These are phyloP conservation scores for Haplotaxodon microlepis DNA, from an alignment of 2,113 vertebrate genomes.

Conservation along the genomic window DNA sequence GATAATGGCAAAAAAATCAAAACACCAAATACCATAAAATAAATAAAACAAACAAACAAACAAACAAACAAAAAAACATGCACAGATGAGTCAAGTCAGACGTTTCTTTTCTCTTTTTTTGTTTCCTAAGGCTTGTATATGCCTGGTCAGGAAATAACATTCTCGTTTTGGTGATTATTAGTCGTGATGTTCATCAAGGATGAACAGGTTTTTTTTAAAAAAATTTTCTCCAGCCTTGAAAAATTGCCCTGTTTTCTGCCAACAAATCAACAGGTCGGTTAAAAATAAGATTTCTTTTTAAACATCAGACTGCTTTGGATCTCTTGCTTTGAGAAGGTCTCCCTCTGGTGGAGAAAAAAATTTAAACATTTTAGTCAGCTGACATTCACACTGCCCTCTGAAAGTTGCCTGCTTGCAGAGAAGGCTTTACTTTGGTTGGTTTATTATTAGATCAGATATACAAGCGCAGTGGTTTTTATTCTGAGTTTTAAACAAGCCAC, in stretches of 20 bases:
- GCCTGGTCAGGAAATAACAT: not conserved
- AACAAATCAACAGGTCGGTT: not conserved
- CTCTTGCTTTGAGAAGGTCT: not conserved
- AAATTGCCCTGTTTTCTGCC: not conserved
- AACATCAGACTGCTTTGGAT: not conserved
- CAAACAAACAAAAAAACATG: not conserved
- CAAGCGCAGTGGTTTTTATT: not conserved
- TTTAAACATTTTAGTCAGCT: not conserved
- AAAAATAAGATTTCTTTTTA: not conserved
- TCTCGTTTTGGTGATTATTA: not conserved
- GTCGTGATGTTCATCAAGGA: not conserved
- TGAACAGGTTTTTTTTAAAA: not conserved
- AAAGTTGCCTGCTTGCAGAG: not conserved
- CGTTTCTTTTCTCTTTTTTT: not conserved
- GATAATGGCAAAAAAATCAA: not conserved
- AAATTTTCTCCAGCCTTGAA: not conserved
- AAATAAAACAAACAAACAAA: not conserved
- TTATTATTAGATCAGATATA: not conserved
- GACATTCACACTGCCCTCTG: not conserved
- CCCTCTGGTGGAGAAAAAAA: constrained; percentile 27
- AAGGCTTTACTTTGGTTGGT: not conserved
- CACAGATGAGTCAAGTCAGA: not conserved
- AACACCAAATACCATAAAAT: not conserved
- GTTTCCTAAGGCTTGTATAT: not conserved
- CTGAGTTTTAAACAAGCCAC: not conserved